phyloP scores from a whole-genome alignment of 2,113 vertebrate species.

The Chaetodon trifascialis region DNA sequence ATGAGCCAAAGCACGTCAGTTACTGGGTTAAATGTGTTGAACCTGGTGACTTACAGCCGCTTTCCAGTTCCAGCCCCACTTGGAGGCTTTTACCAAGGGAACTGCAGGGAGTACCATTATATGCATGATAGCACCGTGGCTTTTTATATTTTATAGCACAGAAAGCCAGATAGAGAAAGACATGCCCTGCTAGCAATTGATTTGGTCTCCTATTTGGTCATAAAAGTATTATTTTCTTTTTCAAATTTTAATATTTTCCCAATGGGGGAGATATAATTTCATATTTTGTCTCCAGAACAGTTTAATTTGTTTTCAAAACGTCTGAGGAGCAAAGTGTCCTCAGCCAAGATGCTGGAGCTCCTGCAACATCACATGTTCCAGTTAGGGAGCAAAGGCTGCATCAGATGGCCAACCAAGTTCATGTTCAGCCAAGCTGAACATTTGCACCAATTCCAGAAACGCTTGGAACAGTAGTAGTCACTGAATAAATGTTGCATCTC shows the following conservation, averaged over 20 bases:
- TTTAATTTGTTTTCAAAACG: constrained; percentile 8
- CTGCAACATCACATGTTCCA: constrained; percentile 5
- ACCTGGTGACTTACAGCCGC: neutral
- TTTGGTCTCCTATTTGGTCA: constrained; percentile 1
- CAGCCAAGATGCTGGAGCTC: neutral
- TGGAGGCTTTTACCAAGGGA: constrained; percentile 5
- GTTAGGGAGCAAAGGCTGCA: neutral
- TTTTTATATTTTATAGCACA: constrained; percentile 29
- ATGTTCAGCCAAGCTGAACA: constrained; percentile 29
- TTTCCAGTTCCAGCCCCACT: neutral
- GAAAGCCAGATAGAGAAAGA: neutral
- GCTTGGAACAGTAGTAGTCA: neutral
- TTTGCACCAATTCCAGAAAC: constrained; percentile 2
- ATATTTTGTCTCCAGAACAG: neutral
- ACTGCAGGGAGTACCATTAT: neutral
- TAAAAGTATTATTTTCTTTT: neutral
- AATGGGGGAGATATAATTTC: neutral
- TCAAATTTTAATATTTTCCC: neutral
- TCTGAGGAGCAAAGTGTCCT: constrained; percentile 8
- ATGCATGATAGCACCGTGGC: constrained; percentile 18
- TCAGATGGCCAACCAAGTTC: constrained; percentile 27
- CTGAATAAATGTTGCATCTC: constrained; percentile 21
- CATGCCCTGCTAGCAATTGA: neutral
- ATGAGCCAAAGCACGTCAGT: neutral
- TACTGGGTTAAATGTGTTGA: constrained; percentile 10